These are phyloP conservation scores for Euzetes globulus DNA, from an alignment of 2,888 invertebrate genomes.

Conservation along the genomic window DNA sequence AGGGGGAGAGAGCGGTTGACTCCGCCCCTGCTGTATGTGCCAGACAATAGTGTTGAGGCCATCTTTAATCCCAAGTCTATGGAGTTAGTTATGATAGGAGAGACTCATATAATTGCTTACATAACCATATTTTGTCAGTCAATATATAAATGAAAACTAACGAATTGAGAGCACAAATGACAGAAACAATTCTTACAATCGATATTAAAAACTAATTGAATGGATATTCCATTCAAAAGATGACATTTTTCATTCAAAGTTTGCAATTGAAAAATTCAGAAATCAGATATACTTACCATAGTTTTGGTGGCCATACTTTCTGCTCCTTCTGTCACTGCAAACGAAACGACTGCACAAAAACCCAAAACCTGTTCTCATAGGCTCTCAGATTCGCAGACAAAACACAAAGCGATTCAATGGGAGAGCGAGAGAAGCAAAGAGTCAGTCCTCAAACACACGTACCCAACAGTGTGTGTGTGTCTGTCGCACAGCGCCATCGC, in stretches of 20 bases:
- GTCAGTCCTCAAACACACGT: too few species aligned
- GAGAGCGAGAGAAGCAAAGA: too few species aligned
- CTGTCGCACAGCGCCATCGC: too few species aligned
- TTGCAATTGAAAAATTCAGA: not conserved
- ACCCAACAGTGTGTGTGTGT: too few species aligned
- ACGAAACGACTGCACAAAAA: not conserved
- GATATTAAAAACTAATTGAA: not conserved
- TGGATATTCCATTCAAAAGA: not conserved
- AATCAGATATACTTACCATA: not conserved
- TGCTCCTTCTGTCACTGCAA: not conserved
- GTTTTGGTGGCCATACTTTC: not conserved
- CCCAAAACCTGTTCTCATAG: too few species aligned
- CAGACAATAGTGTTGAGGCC: not conserved
- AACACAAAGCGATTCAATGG: too few species aligned
- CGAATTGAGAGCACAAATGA: not conserved
- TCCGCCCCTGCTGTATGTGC: not conserved
- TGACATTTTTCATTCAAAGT: conserved; percentile 2
- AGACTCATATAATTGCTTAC: not conserved
- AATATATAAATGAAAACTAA: not conserved
- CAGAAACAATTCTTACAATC: not conserved
- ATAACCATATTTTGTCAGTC: not conserved
- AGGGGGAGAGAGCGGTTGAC: too few species aligned
- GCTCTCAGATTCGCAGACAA: too few species aligned
- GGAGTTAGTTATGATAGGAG: not conserved
- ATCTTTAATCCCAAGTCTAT: not conserved